Base-by-base conservation (phyloP, 2,797 vertebrate species). In the Emydoidea blandingii region DNA sequence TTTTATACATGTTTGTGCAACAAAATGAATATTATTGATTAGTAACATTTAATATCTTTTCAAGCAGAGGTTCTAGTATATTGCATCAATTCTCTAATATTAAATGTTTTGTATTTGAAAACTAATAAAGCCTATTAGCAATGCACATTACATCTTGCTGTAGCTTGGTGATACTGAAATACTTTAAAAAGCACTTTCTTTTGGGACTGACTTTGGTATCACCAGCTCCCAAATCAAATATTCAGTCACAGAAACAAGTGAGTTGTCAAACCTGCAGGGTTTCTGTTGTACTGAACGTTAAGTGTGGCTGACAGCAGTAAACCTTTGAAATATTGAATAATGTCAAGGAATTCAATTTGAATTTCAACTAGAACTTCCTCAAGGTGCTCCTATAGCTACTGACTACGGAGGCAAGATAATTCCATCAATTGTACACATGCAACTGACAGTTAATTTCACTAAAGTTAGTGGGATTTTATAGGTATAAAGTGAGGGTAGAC, bases 1-100 rank as follows among this genome's bases (percentile, higher is more conserved):
- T 96, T 95, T 96, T 80, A 86, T 88, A 94, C 27, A 78, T 95
- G 93, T 95, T 97, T 97, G 53, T 83, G 95, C 94, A 96, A 95
- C 18, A 54, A 93, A 95, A 91, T 89, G 31, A 92, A 87, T 89
- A 94, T 25, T 89, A 94, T 92, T 92, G 93, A 96, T 97, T 96
- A 95, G 23, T 59, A 94, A 91, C 78, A 68, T 27, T 92, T 94
- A 93, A 82, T 87, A 87, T 29, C 54, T 95, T 78, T 92, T 93
- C 53, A 93, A 90, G 76, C 18, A 90, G 65, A 14, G 29, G 50
- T 96, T 95, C 86, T 44, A 83, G 37, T 74, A 19, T 52, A 41
- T 57, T 44, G 23, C 93, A 52, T 90, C 72, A 85, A 88, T 95
- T 95, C 76, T 52, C 50, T 95, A 68, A 89, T 88, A 92, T 91